A percentile compares a stretch with the other conserved stretches of the same genome.
Evolutionary conservation across 2,797 vertebrate genomes (phyloP).

Genomic region (Urocyon cinereoargenteus): DNA sequence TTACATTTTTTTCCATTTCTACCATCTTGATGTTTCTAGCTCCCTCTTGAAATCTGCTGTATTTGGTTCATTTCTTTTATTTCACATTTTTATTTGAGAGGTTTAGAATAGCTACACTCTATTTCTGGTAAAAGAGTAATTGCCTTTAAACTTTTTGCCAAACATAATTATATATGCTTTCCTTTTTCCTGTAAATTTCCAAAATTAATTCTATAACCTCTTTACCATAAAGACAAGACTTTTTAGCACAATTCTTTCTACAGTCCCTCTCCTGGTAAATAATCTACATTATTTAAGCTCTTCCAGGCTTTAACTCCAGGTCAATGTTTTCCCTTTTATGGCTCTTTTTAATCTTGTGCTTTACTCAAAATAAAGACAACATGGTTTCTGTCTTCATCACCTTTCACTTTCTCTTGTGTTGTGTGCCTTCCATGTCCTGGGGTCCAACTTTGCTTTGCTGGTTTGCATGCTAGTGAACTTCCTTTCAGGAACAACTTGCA

Average conservation of each 20-base stretch:
- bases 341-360: neutral
- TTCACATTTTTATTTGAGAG: neutral
- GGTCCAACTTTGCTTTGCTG: neutral
- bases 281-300: neutral
- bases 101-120: neutral
- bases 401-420: rapidly evolving
- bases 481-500: neutral
- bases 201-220: neutral
- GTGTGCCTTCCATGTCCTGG: rapidly evolving
- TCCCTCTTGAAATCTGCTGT: neutral
- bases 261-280: neutral
- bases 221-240: neutral
- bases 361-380: neutral
- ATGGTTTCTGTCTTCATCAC: rapidly evolving
- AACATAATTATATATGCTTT: neutral
- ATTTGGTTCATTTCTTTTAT: neutral
- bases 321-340: rapidly evolving
- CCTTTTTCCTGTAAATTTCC: neutral
- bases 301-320: neutral
- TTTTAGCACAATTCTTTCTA: too few species aligned
- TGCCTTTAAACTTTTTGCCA: neutral
- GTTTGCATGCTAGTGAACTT: rapidly evolving
- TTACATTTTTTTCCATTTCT: too few species aligned
- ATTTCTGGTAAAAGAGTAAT: neutral
- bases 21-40: neutral